Conservation (phyloP, 2,888 invertebrate genomes). For the Ophonus ardosiacus region DNA sequence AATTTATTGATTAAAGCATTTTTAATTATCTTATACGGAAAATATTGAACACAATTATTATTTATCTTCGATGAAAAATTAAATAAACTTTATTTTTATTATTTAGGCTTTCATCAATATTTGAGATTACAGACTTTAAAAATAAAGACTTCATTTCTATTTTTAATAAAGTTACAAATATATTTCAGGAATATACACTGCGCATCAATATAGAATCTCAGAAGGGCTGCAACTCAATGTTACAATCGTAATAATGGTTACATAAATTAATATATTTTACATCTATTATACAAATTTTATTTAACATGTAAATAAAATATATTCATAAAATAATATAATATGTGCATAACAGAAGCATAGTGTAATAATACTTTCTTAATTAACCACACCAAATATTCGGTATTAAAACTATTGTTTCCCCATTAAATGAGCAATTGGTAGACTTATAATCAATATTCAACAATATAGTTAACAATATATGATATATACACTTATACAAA, state of each 20-base stretch:
- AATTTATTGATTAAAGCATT: too few species aligned
- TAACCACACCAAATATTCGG: slow-evolving; percentile 57
- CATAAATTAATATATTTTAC: slow-evolving; percentile 48
- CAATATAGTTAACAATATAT: slow-evolving; percentile 52
- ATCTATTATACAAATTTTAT: slow-evolving; percentile 55
- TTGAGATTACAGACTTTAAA: too few species aligned
- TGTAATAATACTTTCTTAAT: slow-evolving; percentile 50
- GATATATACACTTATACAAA: slow-evolving; percentile 54
- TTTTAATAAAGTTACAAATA: not conserved
- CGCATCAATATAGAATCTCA: not conserved
- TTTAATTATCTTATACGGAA: too few species aligned
- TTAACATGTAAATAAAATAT: slow-evolving; percentile 61
- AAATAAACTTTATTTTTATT: too few species aligned
- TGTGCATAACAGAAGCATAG: slow-evolving; percentile 60
- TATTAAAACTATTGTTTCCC: slow-evolving; percentile 37
- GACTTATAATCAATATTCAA: slow-evolving; percentile 48
- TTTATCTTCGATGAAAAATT: too few species aligned
- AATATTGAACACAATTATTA: too few species aligned
- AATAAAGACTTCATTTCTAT: too few species aligned
- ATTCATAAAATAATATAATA: slow-evolving; percentile 55
- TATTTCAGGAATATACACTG: not conserved
- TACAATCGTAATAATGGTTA: slow-evolving; percentile 59
- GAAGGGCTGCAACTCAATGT: slow-evolving; percentile 40
- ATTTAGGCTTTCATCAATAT: too few species aligned
- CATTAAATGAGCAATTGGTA: slow-evolving; percentile 43